phyloP scores from a whole-genome alignment of 30 jellyfish, hydroid and myxozoan genomes.

The Aurelia aurita complex sp. Pacific region DNA sequence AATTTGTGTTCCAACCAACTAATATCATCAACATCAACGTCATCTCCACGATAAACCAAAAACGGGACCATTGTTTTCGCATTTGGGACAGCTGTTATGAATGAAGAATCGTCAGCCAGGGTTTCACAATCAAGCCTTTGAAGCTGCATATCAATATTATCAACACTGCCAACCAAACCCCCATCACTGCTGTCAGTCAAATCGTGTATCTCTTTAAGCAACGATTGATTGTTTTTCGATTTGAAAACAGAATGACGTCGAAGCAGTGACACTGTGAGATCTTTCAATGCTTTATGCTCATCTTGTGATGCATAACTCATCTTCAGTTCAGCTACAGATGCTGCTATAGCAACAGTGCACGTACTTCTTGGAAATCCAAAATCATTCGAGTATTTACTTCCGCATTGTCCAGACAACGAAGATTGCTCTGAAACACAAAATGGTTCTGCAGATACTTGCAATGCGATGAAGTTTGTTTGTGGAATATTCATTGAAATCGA shows the following conservation, averaged over 20 bases:
- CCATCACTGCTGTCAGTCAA: conserved; percentile 23
- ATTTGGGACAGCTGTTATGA: conserved; percentile 77
- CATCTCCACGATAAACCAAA: conserved; percentile 71
- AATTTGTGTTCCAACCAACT: conserved; percentile 64
- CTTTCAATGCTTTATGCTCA: conserved; percentile 49
- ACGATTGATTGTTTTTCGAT: conserved; percentile 5
- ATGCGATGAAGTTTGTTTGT: conserved; percentile 42
- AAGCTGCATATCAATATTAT: conserved; percentile 51
- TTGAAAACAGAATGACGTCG: conserved; percentile 42
- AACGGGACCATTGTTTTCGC: conserved; percentile 70
- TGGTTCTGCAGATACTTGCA: conserved; percentile 89
- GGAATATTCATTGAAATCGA: conserved; percentile 42
- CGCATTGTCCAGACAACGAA: conserved; percentile 87
- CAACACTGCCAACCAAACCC: conserved; percentile 26
- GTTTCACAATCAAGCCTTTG: conserved; percentile 78
- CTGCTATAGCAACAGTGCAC: conserved; percentile 66
- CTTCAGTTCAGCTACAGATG: conserved; percentile 41
- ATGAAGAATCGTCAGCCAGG: conserved; percentile 45
- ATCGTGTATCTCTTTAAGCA: conserved; percentile 40
- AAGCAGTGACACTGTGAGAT: conserved; percentile 43
- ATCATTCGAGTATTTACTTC: conserved; percentile 82
- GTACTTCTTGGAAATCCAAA: conserved; percentile 57
- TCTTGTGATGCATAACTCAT: conserved; percentile 27
- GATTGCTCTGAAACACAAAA: conserved; percentile 79
- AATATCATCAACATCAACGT: conserved; percentile 73